Evolutionary conservation across 2,113 vertebrate genomes (phyloP).

Genomic region (Mesitornis unicolor): DNA sequence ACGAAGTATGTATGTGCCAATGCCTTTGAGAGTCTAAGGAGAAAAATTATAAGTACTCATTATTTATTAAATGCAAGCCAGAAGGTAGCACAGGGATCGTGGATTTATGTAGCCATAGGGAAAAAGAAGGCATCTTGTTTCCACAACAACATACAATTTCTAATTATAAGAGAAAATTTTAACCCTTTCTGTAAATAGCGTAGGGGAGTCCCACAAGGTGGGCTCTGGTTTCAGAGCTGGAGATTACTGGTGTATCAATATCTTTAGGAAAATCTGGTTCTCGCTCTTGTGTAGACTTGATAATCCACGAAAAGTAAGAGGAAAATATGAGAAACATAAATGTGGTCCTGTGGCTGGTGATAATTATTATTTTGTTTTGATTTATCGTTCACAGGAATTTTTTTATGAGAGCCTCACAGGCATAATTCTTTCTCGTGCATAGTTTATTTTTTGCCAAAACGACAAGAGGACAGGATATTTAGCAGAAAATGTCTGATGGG

Average conservation of each 20-base stretch:
- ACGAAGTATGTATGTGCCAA: background rate
- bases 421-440: conserved; percentile 60
- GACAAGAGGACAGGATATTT: conserved; percentile 55
- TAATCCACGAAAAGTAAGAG: conserved; percentile 49
- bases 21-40: background rate
- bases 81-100: background rate
- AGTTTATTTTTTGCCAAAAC: conserved; percentile 65
- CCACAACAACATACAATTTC: background rate
- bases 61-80: background rate
- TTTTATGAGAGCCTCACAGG: conserved; percentile 69
- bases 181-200: background rate
- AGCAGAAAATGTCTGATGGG: conserved; percentile 50
- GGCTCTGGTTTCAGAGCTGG: background rate
- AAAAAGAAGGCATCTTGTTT: background rate
- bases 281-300: conserved; percentile 64
- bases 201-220: background rate
- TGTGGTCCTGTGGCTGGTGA: conserved; percentile 56
- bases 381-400: conserved; percentile 71
- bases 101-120: background rate
- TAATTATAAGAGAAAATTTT: background rate
- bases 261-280: conserved; percentile 32
- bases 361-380: conserved; percentile 84
- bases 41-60: background rate
- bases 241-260: background rate
- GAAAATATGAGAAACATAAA: conserved; percentile 68